phyloP scores from a whole-genome alignment of 2,113 vertebrate species.

The Phaethon lepturus region DNA sequence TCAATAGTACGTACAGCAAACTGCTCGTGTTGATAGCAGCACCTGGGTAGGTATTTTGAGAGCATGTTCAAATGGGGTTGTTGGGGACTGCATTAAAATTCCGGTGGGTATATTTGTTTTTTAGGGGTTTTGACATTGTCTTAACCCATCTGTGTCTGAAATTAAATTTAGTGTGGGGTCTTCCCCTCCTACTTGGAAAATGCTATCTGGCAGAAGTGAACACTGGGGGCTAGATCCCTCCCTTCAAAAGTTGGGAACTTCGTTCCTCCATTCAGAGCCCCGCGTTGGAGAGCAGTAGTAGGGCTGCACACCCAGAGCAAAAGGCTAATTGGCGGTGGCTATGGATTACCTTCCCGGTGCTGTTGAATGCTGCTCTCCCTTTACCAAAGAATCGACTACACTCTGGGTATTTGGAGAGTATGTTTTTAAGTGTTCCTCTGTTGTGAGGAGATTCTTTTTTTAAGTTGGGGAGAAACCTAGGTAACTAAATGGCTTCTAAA shows the following conservation, averaged over 20 bases:
- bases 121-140: neutral
- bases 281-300: fast-evolving
- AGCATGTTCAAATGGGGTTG: neutral
- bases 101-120: fast-evolving
- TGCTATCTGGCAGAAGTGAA: neutral
- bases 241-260: neutral
- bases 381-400: neutral
- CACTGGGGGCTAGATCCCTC: neutral
- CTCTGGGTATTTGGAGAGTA: fast-evolving
- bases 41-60: neutral
- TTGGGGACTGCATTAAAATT: neutral
- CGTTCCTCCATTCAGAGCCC: neutral
- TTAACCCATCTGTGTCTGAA: neutral
- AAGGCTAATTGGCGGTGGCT: neutral
- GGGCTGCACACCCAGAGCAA: too few species aligned
- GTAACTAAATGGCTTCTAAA: neutral
- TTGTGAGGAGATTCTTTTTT: neutral
- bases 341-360: neutral
- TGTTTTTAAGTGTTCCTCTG: neutral
- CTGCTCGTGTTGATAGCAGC: neutral
- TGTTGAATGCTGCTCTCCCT: neutral
- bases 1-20: neutral
- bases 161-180: neutral
- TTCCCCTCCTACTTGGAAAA: neutral
- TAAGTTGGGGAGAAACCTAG: neutral